These are phyloP conservation scores for Thunnus thynnus DNA, from an alignment of 2,113 vertebrate genomes.

Conservation along the genomic window DNA sequence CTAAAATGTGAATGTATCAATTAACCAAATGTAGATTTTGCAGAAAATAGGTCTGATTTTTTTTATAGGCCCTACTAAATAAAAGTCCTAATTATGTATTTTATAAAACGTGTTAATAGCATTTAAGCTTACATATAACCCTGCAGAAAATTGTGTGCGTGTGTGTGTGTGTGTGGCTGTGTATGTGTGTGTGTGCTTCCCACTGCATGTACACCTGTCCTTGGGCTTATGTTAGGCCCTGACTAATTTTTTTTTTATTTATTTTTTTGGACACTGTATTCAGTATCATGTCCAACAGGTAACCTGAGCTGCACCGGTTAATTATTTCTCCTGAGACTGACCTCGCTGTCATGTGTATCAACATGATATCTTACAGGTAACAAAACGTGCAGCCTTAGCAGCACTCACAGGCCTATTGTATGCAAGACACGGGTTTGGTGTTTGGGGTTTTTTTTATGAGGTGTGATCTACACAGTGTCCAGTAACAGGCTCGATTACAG, in stretches of 20 bases:
- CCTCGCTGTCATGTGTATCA: slow-evolving; percentile 24
- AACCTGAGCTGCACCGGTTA: slow-evolving; percentile 46
- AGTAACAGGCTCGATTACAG: slow-evolving; percentile 25
- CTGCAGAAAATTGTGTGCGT: not conserved
- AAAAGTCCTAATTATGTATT: not conserved
- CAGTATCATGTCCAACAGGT: slow-evolving; percentile 50
- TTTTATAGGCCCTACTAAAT: not conserved
- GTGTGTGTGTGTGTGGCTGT: slow-evolving; percentile 11
- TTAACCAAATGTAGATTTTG: not conserved
- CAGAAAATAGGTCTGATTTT: not conserved
- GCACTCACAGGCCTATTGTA: slow-evolving; percentile 55
- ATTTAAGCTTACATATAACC: not conserved
- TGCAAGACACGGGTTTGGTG: slow-evolving; percentile 51
- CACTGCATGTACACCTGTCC: slow-evolving; percentile 9
- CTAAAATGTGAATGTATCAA: not conserved
- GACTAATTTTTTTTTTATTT: not conserved
- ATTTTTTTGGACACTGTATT: slow-evolving; percentile 15
- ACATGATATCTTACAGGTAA: slow-evolving; percentile 29
- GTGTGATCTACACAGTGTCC: slow-evolving; percentile 52
- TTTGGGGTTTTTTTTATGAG: slow-evolving; percentile 52
- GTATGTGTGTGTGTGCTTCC: not conserved
- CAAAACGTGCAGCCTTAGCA: slow-evolving; percentile 45
- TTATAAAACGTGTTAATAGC: not conserved
- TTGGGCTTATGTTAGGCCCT: slow-evolving; percentile 48
- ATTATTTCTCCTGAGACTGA: slow-evolving; percentile 54